A percentile compares a stretch with the other conserved stretches of the same genome.
These are phyloP conservation scores for Bergia sp. DNA, from an alignment of 92 coral and sea anemone genomes.

Conservation along the genomic window DNA sequence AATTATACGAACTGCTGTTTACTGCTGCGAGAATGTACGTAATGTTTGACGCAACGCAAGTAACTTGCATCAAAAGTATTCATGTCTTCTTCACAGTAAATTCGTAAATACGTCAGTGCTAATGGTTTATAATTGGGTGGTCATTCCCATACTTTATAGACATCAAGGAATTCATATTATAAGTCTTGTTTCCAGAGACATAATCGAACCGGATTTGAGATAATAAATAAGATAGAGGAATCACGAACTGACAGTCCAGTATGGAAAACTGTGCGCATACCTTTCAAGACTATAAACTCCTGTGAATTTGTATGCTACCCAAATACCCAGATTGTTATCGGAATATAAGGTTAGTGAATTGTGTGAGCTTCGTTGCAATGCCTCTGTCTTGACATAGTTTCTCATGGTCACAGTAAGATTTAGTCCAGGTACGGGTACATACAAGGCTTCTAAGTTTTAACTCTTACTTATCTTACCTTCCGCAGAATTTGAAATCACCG, in stretches of 20 bases:
- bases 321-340: not conserved
- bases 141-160: not conserved
- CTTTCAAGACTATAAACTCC: not conserved
- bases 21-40: constrained; percentile 19
- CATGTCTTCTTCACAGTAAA: not conserved
- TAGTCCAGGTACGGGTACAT: not conserved
- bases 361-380: not conserved
- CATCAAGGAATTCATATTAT: constrained; percentile 5
- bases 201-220: not conserved
- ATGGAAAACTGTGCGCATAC: not conserved
- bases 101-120: not conserved
- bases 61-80: not conserved
- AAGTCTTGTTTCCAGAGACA: not conserved
- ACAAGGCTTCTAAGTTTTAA: not conserved
- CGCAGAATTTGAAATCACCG: constrained; percentile 15
- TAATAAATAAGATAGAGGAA: constrained; percentile 15
- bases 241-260: not conserved
- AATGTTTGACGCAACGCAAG: not conserved
- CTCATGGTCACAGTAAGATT: not conserved
- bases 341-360: not conserved
- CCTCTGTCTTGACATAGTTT: not conserved
- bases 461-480: constrained; percentile 15
- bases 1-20: not conserved
- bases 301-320: not conserved
- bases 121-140: not conserved